phyloP scores from a whole-genome alignment of 2,888 invertebrate species.

The Aromia moschata region DNA sequence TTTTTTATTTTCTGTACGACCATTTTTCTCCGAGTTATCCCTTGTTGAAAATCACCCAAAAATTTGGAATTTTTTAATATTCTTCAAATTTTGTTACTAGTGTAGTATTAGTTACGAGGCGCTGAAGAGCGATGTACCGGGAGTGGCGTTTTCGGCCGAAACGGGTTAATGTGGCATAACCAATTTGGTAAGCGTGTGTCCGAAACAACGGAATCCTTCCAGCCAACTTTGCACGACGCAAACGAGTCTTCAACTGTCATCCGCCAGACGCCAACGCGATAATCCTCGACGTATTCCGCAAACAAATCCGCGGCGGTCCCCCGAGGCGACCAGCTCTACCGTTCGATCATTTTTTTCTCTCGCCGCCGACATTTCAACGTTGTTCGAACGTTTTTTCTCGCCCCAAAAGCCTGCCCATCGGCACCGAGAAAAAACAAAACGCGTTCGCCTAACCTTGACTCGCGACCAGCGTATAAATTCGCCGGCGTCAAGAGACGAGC shows the following conservation, averaged over 20 bases:
- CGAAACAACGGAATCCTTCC: no score
- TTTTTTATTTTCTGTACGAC: no score
- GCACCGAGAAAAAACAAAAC: slow-evolving; percentile 7
- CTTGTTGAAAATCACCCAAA: no score
- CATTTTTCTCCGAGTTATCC: no score
- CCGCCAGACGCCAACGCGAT: neutral
- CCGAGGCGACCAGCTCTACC: neutral
- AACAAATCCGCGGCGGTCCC: neutral
- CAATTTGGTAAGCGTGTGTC: no score
- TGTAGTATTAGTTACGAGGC: no score
- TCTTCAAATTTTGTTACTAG: no score
- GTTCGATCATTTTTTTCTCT: neutral
- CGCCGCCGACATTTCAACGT: neutral
- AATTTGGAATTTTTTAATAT: no score
- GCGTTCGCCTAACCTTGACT: slow-evolving; percentile 11
- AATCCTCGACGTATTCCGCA: no score
- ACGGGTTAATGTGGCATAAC: no score
- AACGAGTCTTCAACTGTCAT: neutral
- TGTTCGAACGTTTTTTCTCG: slow-evolving; percentile 8
- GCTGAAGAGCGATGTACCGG: no score
- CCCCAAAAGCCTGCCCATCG: neutral
- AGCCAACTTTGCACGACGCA: neutral
- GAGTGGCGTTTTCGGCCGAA: no score
- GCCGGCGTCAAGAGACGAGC: neutral
- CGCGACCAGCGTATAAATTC: slow-evolving; percentile 10